phyloP scores from a whole-genome alignment of 2,888 invertebrate genomes.

The Diarsia rubi region DNA sequence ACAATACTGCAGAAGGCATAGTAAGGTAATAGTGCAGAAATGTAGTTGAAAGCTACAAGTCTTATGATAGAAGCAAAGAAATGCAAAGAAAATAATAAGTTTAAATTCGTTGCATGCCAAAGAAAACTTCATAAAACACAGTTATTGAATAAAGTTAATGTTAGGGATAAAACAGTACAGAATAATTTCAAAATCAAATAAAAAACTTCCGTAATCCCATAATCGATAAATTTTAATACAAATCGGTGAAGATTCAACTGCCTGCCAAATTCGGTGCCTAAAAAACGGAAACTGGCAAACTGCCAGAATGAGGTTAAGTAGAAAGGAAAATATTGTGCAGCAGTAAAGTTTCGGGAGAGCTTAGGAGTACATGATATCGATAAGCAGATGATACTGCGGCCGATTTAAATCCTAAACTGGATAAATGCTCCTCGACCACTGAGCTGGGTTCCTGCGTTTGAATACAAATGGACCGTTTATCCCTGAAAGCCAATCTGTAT shows the following conservation, averaged over 20 bases:
- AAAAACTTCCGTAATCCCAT: slow-evolving; percentile 17
- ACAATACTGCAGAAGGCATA: slow-evolving; percentile 1
- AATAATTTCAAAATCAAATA: slow-evolving; percentile 3
- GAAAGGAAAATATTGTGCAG: slow-evolving; percentile 53
- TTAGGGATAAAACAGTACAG: neutral
- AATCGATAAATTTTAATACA: slow-evolving; percentile 50
- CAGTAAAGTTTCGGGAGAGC: slow-evolving; percentile 40
- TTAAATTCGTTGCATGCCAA: neutral
- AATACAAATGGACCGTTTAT: slow-evolving; percentile 91
- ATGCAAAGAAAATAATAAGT: neutral
- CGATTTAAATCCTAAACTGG: slow-evolving; percentile 87
- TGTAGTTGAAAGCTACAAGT: neutral
- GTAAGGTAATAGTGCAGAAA: slow-evolving; percentile 3
- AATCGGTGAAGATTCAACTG: slow-evolving; percentile 49
- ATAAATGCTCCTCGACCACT: slow-evolving; percentile 87
- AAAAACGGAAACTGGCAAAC: slow-evolving; percentile 52
- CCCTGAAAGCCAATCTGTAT: slow-evolving; percentile 90
- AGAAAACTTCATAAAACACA: neutral
- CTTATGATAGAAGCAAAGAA: neutral
- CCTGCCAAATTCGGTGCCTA: slow-evolving; percentile 54
- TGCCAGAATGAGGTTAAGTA: slow-evolving; percentile 46
- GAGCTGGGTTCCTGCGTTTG: slow-evolving; percentile 87
- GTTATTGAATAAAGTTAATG: neutral
- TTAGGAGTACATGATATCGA: slow-evolving; percentile 71
- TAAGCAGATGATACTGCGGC: slow-evolving; percentile 79